A percentile compares a stretch with the other conserved stretches of the same genome.
Evolutionary conservation across 2,797 vertebrate species (phyloP).

Genomic region (Pseudomugil tenellus): DNA sequence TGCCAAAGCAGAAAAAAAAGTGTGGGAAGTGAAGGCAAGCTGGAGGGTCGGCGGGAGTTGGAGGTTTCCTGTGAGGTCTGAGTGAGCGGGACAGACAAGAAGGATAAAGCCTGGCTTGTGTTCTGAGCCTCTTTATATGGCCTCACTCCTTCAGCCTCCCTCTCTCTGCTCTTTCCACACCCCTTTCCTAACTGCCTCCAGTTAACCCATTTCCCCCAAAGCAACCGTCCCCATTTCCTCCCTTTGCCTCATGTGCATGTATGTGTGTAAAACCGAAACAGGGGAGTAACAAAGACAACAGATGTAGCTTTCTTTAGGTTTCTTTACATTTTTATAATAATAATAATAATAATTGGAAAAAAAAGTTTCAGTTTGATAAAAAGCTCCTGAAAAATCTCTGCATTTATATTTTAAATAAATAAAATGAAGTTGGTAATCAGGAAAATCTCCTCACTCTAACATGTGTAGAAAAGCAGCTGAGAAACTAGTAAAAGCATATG

Average conservation of each 20-base stretch:
- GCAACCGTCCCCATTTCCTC: conserved; percentile 44
- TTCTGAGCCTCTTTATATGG: conserved; percentile 80
- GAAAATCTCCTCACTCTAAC: conserved; percentile 31
- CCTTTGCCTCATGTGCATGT: conserved; percentile 15
- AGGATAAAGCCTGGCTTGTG: conserved; percentile 81
- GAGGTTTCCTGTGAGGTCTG: conserved; percentile 79
- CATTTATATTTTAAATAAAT: background rate
- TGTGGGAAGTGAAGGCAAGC: conserved; percentile 41
- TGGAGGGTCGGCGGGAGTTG: conserved; percentile 46
- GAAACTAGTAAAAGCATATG: conserved; percentile 53
- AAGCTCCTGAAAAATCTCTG: background rate
- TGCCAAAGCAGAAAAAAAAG: conserved; percentile 24
- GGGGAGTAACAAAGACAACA: conserved; percentile 23
- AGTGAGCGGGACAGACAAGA: conserved; percentile 72
- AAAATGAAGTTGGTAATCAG: conserved; percentile 54
- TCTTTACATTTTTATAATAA: background rate
- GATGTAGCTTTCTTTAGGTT: conserved; percentile 16
- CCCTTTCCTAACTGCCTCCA: conserved; percentile 69
- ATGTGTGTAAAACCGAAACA: conserved; percentile 1
- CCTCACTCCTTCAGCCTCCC: conserved; percentile 54
- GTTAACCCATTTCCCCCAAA: conserved; percentile 55
- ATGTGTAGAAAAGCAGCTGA: conserved; percentile 44
- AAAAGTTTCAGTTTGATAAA: background rate
- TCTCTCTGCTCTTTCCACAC: conserved; percentile 67
- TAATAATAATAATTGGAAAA: no score